Conservation (phyloP, 2,888 invertebrate genomes). For the Zaprionus obscuricornis region DNA sequence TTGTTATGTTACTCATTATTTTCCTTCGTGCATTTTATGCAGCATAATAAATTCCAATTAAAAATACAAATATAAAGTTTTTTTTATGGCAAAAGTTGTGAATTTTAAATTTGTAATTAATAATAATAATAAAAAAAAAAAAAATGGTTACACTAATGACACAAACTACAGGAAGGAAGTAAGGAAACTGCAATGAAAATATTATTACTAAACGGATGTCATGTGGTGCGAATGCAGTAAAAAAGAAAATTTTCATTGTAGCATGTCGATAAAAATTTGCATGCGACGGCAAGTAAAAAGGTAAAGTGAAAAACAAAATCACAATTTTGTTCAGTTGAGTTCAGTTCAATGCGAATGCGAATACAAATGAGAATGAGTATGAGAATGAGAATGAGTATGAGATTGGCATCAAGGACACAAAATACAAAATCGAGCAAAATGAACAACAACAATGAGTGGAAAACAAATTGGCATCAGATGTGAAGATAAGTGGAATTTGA, state of each 20-base stretch:
- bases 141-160: background rate
- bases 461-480: slow-evolving; percentile 25
- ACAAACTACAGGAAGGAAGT: slow-evolving; percentile 6
- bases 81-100: no score
- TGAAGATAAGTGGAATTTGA: slow-evolving; percentile 27
- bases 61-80: background rate
- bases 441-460: background rate
- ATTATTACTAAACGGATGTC: slow-evolving; percentile 14
- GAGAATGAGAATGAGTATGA: no score
- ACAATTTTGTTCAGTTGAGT: no score
- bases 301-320: slow-evolving; percentile 24
- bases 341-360: no score
- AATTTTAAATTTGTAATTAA: slow-evolving; percentile 9
- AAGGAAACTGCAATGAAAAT: slow-evolving; percentile 6
- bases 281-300: background rate
- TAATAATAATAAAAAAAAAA: slow-evolving; percentile 6
- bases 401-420: slow-evolving; percentile 11
- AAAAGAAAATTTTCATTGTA: no score
- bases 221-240: slow-evolving; percentile 1
- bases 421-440: no score
- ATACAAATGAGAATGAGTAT: no score
- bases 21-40: no score
- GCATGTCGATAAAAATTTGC: no score
- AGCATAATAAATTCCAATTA: no score
- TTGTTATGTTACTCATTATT: no score